Conservation (phyloP, 2,888 invertebrate genomes). For the Agrotis exclamationis region DNA sequence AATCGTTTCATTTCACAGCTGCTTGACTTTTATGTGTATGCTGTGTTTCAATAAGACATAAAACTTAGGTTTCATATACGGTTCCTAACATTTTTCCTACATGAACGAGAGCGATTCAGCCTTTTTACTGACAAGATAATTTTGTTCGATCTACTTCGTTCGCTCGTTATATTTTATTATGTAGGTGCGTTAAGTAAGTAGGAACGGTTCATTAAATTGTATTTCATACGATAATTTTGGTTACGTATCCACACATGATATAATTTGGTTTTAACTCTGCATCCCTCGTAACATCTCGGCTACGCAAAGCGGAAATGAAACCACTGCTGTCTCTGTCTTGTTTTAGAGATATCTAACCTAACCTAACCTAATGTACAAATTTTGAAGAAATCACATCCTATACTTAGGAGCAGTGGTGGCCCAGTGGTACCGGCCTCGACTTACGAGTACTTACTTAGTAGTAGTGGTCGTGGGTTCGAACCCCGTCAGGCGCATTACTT, state of each 20-base stretch:
- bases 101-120: slow-evolving; percentile 21
- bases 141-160: slow-evolving; percentile 25
- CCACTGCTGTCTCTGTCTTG: neutral
- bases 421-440: too few species aligned
- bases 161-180: slow-evolving; percentile 30
- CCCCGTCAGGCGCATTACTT: too few species aligned
- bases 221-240: slow-evolving; percentile 5
- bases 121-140: slow-evolving; percentile 29
- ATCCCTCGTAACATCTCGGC: neutral
- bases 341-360: too few species aligned
- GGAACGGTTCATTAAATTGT: slow-evolving; percentile 30
- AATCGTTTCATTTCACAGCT: slow-evolving; percentile 33
- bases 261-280: neutral
- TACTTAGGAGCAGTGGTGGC: too few species aligned
- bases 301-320: neutral
- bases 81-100: slow-evolving; percentile 22
- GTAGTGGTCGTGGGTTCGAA: too few species aligned
- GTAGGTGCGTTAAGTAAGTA: slow-evolving; percentile 20
- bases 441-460: too few species aligned
- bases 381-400: too few species aligned
- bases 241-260: neutral
- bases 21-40: slow-evolving; percentile 35
- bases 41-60: slow-evolving; percentile 36
- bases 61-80: slow-evolving; percentile 40
- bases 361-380: too few species aligned